Conservation (phyloP, 2,113 vertebrate genomes). For the Tachysurus vachellii region DNA sequence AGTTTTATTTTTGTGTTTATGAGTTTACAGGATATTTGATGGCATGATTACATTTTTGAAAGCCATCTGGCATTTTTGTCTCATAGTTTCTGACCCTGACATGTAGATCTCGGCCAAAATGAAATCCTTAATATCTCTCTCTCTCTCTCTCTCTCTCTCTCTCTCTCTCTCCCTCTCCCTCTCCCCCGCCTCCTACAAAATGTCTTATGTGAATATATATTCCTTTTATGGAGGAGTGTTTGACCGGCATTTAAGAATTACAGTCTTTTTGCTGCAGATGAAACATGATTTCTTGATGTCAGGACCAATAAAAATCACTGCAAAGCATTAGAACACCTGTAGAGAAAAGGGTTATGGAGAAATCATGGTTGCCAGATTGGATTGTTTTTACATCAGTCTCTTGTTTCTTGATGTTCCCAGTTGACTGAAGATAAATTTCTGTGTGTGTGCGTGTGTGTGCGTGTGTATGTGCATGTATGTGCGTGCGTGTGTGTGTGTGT, state of each 20-base stretch:
- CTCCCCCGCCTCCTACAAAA: background rate
- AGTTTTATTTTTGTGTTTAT: background rate
- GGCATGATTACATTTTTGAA: background rate
- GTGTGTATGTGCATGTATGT: too few relatives aligned
- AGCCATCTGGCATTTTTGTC: conserved; percentile 1
- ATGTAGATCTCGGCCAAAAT: background rate
- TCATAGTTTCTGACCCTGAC: background rate
- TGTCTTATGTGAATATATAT: background rate
- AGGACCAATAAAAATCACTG: background rate
- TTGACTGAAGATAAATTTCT: background rate
- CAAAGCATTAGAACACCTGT: background rate
- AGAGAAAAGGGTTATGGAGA: background rate
- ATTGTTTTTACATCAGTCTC: background rate
- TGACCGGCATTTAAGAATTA: background rate
- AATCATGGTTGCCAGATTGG: background rate
- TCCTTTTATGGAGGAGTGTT: background rate
- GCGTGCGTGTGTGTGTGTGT: too few relatives aligned
- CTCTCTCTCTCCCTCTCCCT: background rate
- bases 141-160: too few relatives aligned
- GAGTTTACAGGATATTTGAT: conserved; percentile 13
- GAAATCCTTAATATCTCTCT: background rate
- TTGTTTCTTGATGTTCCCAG: background rate
- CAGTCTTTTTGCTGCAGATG: background rate
- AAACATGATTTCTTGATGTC: background rate
- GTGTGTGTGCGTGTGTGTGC: too few relatives aligned